Conservation (phyloP, 2,888 invertebrate species). For the Heliconius ethilla region DNA sequence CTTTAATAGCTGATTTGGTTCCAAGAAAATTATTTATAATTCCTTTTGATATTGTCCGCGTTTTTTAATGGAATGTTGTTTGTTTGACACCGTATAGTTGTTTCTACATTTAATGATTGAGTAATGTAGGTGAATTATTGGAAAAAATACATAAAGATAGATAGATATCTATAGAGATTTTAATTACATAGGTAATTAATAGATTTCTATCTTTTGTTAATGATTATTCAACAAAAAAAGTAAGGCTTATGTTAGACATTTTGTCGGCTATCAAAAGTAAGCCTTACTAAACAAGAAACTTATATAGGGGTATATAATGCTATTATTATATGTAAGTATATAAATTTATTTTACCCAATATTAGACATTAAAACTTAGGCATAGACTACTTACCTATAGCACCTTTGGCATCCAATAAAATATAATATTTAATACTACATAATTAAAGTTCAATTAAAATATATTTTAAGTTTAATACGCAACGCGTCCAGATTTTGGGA, state of each 20-base stretch:
- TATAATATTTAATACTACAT: no score
- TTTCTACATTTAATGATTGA: background rate
- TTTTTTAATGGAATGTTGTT: slow-evolving; percentile 31
- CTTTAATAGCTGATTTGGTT: slow-evolving; percentile 27
- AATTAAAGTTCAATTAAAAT: no score
- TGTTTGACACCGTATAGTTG: slow-evolving; percentile 12
- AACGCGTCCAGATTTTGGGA: no score
- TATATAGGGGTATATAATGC: no score
- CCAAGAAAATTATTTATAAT: slow-evolving; percentile 36
- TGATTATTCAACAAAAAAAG: background rate
- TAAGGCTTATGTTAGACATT: background rate
- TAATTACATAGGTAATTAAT: background rate
- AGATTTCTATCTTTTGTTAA: background rate
- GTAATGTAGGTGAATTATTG: background rate
- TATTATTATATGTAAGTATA: no score
- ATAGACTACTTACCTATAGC: no score
- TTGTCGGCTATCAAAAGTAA: background rate
- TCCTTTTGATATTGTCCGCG: slow-evolving; percentile 44
- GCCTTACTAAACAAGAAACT: no score
- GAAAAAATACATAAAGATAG: background rate
- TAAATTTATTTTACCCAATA: no score
- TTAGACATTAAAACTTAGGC: no score
- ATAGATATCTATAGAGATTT: background rate
- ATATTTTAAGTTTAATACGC: no score
- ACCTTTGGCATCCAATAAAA: no score